Percentiles rank a stretch among this genome's conserved stretches.
Conservation (phyloP, 1,140 invertebrate species). For the Cherax destructor region DNA sequence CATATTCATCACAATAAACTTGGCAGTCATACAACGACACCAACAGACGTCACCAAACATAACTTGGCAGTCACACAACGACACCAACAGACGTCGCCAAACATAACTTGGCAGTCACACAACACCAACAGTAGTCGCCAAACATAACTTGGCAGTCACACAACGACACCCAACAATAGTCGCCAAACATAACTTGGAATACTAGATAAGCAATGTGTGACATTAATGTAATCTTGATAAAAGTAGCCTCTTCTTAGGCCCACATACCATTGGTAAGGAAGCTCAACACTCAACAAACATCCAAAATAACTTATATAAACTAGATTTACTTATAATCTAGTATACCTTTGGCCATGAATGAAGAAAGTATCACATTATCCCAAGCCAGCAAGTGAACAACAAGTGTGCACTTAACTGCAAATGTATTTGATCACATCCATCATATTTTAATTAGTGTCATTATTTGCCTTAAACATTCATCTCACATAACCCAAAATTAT, state of each 20-base stretch:
- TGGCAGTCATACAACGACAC: neutral
- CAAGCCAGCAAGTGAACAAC: slow-evolving; percentile 8
- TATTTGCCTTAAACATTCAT: neutral
- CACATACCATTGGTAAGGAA: slow-evolving; percentile 27
- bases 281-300: slow-evolving; percentile 42
- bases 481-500: neutral
- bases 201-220: slow-evolving; percentile 15
- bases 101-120: slow-evolving; percentile 6
- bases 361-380: slow-evolving; percentile 50
- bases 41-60: too few species aligned
- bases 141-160: slow-evolving; percentile 4
- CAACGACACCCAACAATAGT: slow-evolving; percentile 26
- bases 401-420: slow-evolving; percentile 1
- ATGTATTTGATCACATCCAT: slow-evolving; percentile 1
- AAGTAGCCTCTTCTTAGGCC: slow-evolving; percentile 19
- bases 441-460: neutral
- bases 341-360: slow-evolving; percentile 61
- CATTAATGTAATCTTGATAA: slow-evolving; percentile 13
- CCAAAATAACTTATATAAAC: slow-evolving; percentile 57
- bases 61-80: slow-evolving; percentile 15
- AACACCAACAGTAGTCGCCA: too few species aligned
- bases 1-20: slow-evolving; percentile 39
- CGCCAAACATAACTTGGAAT: slow-evolving; percentile 36
- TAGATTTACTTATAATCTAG: slow-evolving; percentile 50
- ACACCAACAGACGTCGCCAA: slow-evolving; percentile 30